These are phyloP conservation scores for Ispidina picta DNA, from an alignment of 2,797 vertebrate species.

Conservation along the genomic window DNA sequence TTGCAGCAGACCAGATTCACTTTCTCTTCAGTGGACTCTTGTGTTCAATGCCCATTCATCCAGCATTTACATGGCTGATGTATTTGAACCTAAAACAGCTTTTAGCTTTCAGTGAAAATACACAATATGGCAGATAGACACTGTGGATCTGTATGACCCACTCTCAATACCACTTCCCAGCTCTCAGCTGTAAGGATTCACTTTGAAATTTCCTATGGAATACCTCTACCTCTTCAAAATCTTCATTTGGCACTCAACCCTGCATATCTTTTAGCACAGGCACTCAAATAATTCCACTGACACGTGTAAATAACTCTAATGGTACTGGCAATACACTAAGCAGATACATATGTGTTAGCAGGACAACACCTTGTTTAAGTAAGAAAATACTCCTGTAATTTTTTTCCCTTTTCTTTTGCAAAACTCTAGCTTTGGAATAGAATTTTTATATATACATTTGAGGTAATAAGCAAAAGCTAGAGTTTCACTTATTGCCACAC, in stretches of 20 bases:
- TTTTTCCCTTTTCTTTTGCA: not conserved
- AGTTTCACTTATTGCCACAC: not conserved
- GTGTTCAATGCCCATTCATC: not conserved
- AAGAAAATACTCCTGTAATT: not conserved
- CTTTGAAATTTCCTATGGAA: not conserved
- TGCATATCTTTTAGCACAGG: not conserved
- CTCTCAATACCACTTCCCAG: not conserved
- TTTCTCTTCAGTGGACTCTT: not conserved
- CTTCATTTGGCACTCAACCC: not conserved
- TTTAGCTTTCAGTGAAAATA: not conserved
- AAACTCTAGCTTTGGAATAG: not conserved
- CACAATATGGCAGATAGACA: not conserved
- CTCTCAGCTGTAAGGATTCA: not conserved
- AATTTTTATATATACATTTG: not conserved
- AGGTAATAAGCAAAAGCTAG: not conserved
- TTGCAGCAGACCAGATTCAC: not conserved
- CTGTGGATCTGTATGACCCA: not conserved
- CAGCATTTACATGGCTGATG: not conserved
- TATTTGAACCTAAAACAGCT: not conserved
- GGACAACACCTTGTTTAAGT: not conserved
- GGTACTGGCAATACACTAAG: not conserved
- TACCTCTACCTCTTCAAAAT: not conserved
- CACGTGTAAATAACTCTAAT: not conserved
- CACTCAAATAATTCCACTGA: not conserved
- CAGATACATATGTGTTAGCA: not conserved